A percentile compares a stretch with the other conserved stretches of the same genome.
Conservation (phyloP, 2,888 invertebrate genomes). For the Cancer borealis region DNA sequence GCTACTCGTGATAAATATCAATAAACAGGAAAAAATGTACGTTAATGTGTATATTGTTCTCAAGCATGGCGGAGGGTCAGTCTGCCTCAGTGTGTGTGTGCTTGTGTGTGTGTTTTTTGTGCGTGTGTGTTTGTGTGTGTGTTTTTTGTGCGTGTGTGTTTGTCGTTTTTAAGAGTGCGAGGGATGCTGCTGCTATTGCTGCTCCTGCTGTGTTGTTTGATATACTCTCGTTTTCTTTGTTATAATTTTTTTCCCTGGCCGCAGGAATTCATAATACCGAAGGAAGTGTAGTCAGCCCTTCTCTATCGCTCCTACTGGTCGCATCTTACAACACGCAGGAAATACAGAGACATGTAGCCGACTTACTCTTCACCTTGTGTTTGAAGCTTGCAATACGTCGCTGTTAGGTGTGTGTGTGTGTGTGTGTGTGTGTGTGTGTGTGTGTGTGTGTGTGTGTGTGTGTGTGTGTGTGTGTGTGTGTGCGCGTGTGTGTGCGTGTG, state of each 20-base stretch:
- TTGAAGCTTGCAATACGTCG: not conserved
- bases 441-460: no score
- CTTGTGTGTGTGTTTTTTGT: no score
- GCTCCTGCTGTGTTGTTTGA: not conserved
- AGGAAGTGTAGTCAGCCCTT: not conserved
- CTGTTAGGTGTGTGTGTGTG: not conserved
- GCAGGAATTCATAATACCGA: not conserved
- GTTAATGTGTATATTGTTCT: not conserved
- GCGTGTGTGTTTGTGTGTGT: no score
- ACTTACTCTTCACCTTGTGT: not conserved
- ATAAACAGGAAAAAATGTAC: no score
- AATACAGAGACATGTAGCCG: not conserved
- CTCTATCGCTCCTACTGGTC: not conserved
- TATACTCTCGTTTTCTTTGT: not conserved
- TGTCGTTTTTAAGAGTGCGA: no score
- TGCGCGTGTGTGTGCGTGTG: no score
- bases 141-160: no score
- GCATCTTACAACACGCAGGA: not conserved
- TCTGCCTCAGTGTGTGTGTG: no score
- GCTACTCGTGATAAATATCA: no score
- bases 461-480: not conserved
- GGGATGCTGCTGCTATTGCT: not conserved
- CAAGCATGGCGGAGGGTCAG: not conserved
- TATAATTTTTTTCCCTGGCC: not conserved
- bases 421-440: no score